Percentiles rank a stretch among this genome's conserved stretches.
These are phyloP conservation scores for Bicyclus anynana DNA, from an alignment of 1,140 invertebrate genomes.

Conservation along the genomic window DNA sequence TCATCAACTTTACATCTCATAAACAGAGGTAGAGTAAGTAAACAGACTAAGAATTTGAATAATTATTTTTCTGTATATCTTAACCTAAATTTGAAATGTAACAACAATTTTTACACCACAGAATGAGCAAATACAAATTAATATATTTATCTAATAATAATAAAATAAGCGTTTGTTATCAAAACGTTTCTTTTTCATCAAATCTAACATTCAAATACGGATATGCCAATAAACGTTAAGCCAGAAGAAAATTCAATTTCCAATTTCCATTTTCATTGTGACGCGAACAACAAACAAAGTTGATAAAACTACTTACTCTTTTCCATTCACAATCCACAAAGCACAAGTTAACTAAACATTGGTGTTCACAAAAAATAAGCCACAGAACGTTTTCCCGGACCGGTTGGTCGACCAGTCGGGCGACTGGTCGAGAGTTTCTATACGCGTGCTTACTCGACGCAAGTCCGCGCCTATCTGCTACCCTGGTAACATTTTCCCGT, in stretches of 20 bases:
- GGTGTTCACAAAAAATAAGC: conserved; percentile 22
- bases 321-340: conserved; percentile 24
- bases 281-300: not conserved
- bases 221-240: not conserved
- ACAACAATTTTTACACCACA: too few relatives aligned
- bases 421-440: conserved; percentile 9
- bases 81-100: too few relatives aligned
- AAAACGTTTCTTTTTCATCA: not conserved
- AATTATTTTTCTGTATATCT: too few relatives aligned
- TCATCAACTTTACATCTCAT: too few relatives aligned
- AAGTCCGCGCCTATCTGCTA: conserved; percentile 33
- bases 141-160: too few relatives aligned
- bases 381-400: conserved; percentile 17
- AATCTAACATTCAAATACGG: not conserved
- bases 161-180: too few relatives aligned
- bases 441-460: conserved; percentile 31
- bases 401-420: conserved; percentile 24
- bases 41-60: too few relatives aligned
- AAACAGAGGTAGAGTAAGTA: too few relatives aligned
- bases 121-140: too few relatives aligned
- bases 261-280: not conserved
- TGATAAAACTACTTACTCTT: conserved; percentile 26
- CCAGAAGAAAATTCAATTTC: conserved; percentile 4
- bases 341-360: conserved; percentile 25
- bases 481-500: conserved; percentile 11